These are phyloP conservation scores for Tridacna crocea DNA, from an alignment of 2,888 invertebrate genomes.

Conservation along the genomic window DNA sequence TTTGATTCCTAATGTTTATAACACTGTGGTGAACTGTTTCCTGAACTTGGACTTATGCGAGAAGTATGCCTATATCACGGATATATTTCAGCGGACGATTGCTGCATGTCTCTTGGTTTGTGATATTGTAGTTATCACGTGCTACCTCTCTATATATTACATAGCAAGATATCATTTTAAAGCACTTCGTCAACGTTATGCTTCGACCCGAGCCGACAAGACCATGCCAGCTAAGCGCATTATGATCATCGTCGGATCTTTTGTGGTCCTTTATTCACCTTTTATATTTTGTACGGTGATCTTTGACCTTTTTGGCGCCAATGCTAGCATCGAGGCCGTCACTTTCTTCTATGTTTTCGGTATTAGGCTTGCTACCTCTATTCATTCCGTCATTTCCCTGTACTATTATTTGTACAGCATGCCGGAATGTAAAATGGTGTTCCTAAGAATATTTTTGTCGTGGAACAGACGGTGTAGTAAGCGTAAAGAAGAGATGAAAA, in stretches of 20 bases:
- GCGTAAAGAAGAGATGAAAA: too few species aligned
- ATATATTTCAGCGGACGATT: neutral
- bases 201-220: neutral
- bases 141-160: neutral
- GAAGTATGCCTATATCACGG: neutral
- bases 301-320: neutral
- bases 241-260: neutral
- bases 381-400: neutral
- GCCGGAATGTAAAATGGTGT: neutral
- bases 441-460: neutral
- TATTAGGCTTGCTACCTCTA: neutral
- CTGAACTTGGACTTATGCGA: neutral
- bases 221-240: neutral
- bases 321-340: neutral
- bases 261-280: neutral
- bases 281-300: neutral
- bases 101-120: neutral
- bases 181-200: neutral
- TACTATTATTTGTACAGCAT: neutral
- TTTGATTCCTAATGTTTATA: neutral
- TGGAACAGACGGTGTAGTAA: too few species aligned
- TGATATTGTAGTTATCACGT: neutral
- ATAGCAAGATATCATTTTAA: neutral
- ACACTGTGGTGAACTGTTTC: neutral
- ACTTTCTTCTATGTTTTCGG: neutral